Evolutionary conservation across 2,888 invertebrate genomes (phyloP), one percentile per base, ranked within the genome.

Genomic region (Archips xylosteana): DNA sequence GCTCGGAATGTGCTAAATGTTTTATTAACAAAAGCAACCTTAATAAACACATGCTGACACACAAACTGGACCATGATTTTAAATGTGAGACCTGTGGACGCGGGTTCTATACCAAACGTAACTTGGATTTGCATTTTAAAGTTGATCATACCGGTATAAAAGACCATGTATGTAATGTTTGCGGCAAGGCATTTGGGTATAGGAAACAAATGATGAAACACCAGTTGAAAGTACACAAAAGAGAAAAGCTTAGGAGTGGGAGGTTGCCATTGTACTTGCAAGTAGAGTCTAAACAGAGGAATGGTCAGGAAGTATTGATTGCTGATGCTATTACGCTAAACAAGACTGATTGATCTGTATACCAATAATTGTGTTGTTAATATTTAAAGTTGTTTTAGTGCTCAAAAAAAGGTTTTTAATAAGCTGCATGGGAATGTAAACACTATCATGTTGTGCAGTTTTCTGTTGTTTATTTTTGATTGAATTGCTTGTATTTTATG

Each of bases 191-290:
- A 1, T 94, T 94, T 86, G 92, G 92, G 2, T 90, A 91, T 73
- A 80, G 91, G 8, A 93, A 91, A 75, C 92, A 92, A 77, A 88
- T 94, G 92, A 92, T 91, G 91, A 92, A 91, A 79, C 94, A 94
- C 80, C 90, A 93, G 70, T 75, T 88, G 0, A 90, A 86, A 76
- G 93, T 93, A 0, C 94, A 94, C 77, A 93, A 94, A 69, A 83
- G 94, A 70, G 86, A 89, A 42, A 94, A 94, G 75, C 73, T 91
- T 1, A 85, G 80, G 71, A 86, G 86, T 77, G 94, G 94, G 0
- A 83, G 90, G 75, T 86, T 85, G 81, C 94, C 94, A 1, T 72
- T 92, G 62, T 94, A 94, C 79, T 84, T 93, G 57, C 88, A 89
- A 77, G 80, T 89, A 0, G 87, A 91, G 65, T 81, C 76, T 65